Base-by-base conservation (phyloP, 2,797 vertebrate species). In the Sorex maritimensis region DNA sequence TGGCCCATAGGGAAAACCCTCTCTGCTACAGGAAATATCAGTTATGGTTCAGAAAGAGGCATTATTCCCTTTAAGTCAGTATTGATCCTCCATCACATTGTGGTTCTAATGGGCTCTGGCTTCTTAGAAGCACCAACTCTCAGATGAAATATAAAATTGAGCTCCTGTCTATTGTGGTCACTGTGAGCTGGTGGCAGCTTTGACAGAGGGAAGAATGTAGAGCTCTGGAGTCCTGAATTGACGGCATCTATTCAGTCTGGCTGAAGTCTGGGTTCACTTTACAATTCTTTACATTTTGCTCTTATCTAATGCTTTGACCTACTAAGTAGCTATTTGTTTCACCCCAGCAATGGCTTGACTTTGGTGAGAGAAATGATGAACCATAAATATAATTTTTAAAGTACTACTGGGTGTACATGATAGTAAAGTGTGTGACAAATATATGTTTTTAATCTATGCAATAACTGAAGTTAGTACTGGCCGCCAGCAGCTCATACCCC, bases 361-460 rank as follows among this genome's bases (percentile, higher is more conserved):
- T 94, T 71, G 72, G 73, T 49, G 72, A 92, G 88, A 88, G 71
- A 78, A 81, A 52, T 92, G 75, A 46, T 65, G 75, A 93, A 44
- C 83, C 68, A 94, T 92, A 96, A 96, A 96, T 94, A 92, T 58
- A 78, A 79, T 85, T 93, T 95, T 96, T 93, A 95, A 96, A 94
- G 81, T n/a, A 92, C 95, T 90, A 69, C 23, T 94, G 96, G 95
- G 92, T 92, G 82, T 92, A 74, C 41, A 67, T 68, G 90, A 90
- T 75, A 94, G 88, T 86, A 92, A 92, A 93, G 81, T 44, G 26
- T 91, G 65, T 94, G 95, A 94, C 93, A 97, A 95, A 96, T 96
- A 93, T 93, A 96, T 95, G 91, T 95, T 95, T 97, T 96, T 95
- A 96, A 96, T 96, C 93, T 94, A 95, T 95, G 87, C 82, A 86